Evolutionary conservation across 2,888 invertebrate genomes (phyloP), one percentile per base, ranked within the genome.

Genomic region (Xylocampa areola): DNA sequence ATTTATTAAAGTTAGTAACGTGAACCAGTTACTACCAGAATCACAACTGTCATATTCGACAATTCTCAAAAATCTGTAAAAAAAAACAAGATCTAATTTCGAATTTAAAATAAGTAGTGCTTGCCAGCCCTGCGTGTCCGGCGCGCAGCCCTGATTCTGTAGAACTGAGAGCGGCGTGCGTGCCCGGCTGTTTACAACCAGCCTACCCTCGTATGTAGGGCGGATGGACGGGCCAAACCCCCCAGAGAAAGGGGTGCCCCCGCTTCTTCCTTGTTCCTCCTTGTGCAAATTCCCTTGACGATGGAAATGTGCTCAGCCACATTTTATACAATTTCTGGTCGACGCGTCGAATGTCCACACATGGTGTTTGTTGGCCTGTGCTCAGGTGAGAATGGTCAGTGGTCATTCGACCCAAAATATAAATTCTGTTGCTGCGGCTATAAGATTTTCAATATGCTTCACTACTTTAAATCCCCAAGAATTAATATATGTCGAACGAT

Each of bases 261-360:
- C 86, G 84, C 87, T 84, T 89, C 92, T 93, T 92, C 93, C 93
- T 92, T 89, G 89, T 92, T 89, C 91, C 93, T 92, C 93, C 93
- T 93, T 93, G 92, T 93, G 93, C 93, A 92, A 93, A 94, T 94
- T 94, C 93, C 93, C 93, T 90, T 88, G 93, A 88, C 93, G 93
- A 94, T 93, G 92, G 92, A 93, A 93, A 92, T 92, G 91, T 91
- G 91, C 89, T 92, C 90, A 86, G 91, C 92, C 92, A 93, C 93
- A 92, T 94, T 94, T 94, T 94, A 93, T 92, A 94, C 92, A 93
- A 93, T 92, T 92, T 92, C 91, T 92, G 90, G 91, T 87, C 86
- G 82, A 84, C 85, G 84, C 86, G 83, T 81, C 81, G 86, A 88
- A 85, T 84, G 85, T 84, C 76, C 76, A 75, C 73, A 68, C 63